Evolutionary conservation across 2,113 vertebrate species (phyloP).

Genomic region (Pterocles burchelli): DNA sequence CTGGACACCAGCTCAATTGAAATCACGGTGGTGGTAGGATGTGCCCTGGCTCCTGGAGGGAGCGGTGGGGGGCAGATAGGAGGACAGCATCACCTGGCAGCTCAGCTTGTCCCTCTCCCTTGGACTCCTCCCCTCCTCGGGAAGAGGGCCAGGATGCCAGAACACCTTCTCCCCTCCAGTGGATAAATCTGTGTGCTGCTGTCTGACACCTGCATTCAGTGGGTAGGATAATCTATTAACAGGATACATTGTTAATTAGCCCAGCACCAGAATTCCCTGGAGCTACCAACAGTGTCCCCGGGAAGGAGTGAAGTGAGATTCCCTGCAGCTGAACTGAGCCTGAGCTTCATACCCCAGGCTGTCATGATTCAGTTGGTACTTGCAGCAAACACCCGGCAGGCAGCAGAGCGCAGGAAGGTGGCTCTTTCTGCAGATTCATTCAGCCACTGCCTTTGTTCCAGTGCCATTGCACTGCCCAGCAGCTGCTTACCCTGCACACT

Average conservation of each 20-base stretch:
- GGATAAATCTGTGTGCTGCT: neutral
- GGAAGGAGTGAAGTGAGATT: neutral
- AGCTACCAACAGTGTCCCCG: neutral
- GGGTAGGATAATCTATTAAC: neutral
- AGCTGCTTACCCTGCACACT: neutral
- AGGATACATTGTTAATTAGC: neutral
- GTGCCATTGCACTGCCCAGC: rapidly evolving
- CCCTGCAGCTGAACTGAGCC: neutral
- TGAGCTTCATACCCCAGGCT: neutral
- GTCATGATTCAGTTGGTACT: neutral
- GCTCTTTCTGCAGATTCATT: neutral
- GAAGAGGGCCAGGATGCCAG: neutral
- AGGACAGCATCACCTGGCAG: neutral
- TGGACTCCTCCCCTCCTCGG: neutral
- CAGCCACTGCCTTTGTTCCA: neutral
- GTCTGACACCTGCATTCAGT: neutral
- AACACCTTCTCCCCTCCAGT: rapidly evolving
- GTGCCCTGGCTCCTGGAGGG: neutral
- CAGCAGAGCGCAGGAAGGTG: neutral
- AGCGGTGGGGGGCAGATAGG: neutral
- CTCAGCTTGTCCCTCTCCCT: neutral
- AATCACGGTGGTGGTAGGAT: neutral
- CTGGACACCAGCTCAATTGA: neutral
- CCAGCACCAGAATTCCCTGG: neutral
- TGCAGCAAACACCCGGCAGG: neutral